These are phyloP conservation scores for Sebastes matsubarae DNA, from an alignment of 2,797 vertebrate species.

Conservation along the genomic window DNA sequence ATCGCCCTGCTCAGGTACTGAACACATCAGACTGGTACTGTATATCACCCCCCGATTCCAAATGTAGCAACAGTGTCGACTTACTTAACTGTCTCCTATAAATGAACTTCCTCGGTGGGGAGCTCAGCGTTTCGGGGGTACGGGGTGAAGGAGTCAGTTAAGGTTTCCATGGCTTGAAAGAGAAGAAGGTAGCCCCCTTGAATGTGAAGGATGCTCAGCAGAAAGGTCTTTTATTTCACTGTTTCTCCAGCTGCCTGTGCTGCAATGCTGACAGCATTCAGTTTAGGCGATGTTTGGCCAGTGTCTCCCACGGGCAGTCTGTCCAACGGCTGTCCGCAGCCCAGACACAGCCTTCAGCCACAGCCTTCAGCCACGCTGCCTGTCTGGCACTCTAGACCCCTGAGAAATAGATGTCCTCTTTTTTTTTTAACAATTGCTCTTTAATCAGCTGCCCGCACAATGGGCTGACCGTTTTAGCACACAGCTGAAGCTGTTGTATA, in stretches of 20 bases:
- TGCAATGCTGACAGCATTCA: slow-evolving; percentile 80
- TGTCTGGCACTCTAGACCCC: slow-evolving; percentile 52
- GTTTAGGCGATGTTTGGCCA: slow-evolving; percentile 72
- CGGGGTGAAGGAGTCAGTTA: slow-evolving; percentile 22
- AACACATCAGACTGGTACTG: slow-evolving; percentile 35
- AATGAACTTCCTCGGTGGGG: slow-evolving; percentile 48
- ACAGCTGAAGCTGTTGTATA: slow-evolving; percentile 24
- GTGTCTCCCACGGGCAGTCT: slow-evolving; percentile 70
- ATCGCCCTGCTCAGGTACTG: slow-evolving; percentile 55
- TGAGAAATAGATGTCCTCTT: slow-evolving; percentile 59
- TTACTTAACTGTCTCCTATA: slow-evolving; percentile 62
- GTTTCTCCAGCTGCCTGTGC: slow-evolving; percentile 85
- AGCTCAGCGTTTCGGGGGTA: slow-evolving; percentile 13
- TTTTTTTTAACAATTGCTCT: slow-evolving; percentile 38
- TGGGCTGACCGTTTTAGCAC: slow-evolving; percentile 25
- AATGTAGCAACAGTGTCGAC: slow-evolving; percentile 66
- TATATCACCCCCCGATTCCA: slow-evolving; percentile 46
- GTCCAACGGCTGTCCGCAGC: slow-evolving; percentile 69
- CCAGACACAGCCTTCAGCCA: slow-evolving; percentile 56
- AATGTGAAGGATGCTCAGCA: slow-evolving; percentile 69
- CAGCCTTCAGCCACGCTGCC: slow-evolving; percentile 32
- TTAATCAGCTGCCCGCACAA: slow-evolving; percentile 59
- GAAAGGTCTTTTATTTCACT: slow-evolving; percentile 83
- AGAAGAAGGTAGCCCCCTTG: slow-evolving; percentile 64
- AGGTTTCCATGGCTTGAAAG: slow-evolving; percentile 62